Evolutionary conservation across 2,797 vertebrate species (phyloP).

Genomic region (Harpagifer antarcticus): DNA sequence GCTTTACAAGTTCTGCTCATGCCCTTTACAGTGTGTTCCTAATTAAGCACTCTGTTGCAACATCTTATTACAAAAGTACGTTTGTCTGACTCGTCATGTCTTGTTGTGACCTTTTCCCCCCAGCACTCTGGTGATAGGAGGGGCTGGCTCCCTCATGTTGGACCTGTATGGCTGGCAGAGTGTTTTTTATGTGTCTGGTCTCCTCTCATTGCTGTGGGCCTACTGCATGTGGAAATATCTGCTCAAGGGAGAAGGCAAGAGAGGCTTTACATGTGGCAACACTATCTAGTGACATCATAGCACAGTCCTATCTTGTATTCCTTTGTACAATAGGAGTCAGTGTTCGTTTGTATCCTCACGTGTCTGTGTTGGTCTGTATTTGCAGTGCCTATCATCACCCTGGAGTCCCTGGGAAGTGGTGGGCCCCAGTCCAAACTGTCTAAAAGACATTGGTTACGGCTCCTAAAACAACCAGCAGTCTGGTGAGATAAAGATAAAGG

Average conservation of each 20-base stretch:
- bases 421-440: constrained; percentile 85
- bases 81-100: constrained; percentile 24
- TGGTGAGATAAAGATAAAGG: constrained; percentile 88
- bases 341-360: constrained; percentile 30
- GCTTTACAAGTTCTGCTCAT: neutral
- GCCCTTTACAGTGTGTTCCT: neutral
- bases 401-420: constrained; percentile 86
- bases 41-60: constrained; percentile 1
- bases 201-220: constrained; percentile 93
- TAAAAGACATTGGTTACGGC: constrained; percentile 91
- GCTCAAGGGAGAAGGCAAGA: constrained; percentile 89
- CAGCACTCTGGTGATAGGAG: constrained; percentile 93
- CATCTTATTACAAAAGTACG: neutral
- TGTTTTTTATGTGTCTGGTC: constrained; percentile 93
- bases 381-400: constrained; percentile 88
- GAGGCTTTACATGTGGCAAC: constrained; percentile 1
- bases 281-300: neutral
- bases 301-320: constrained; percentile 21
- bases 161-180: constrained; percentile 95
- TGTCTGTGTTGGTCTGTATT: constrained; percentile 54
- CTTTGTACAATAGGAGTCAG: constrained; percentile 32
- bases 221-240: constrained; percentile 95
- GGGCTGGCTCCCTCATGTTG: constrained; percentile 92
- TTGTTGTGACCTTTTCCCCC: neutral
- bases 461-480: constrained; percentile 92